Base-by-base conservation (phyloP, 2,797 vertebrate genomes). In the Spinus pinus region DNA sequence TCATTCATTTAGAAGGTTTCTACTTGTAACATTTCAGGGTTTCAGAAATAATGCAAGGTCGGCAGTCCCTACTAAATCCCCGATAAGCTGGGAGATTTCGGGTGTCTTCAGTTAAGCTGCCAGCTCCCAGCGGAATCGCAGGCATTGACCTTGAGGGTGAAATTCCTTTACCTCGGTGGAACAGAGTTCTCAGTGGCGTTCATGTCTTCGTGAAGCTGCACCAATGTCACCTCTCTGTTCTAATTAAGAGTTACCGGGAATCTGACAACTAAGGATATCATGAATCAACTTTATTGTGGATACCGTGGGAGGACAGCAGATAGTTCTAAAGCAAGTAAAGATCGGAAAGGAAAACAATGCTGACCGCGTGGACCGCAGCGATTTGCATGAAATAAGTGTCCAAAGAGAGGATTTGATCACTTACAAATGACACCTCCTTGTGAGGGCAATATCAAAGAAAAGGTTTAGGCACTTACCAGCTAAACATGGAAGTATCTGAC, bases 171-270 rank as follows among this genome's bases (percentile, higher is more conserved):
- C 83, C 77, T 56, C 71, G 88, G 50, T 56, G 56, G 85, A 71
- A 79, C 23, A 7, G 16, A 88, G 81, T 37, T 89, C 81, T 94
- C 5, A 2, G 27, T 86, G 42, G 41, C 81, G 64, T 85, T 88
- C 24, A 14, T 61, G 57, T 6, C 4, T 77, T 95, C 1, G 1
- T 81, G 67, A 42, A 95, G 88, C 70, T 12, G 1, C 85, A 91
- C 80, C 50, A 49, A 91, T 88, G 89, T 95, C 95, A 94, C 92
- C 69, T 91, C 73, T 94, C 84, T 64, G 28, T 86, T 64, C 91
- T 97, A 94, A 97, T 97, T 97, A 96, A 95, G 92, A 95, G 81
- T 96, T 97, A 87, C 96, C 73, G 67, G 84, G 90, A 97, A 95
- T 97, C 83, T 91, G 93, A 96, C 96, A 97, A 65, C 93, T 96